Evolutionary conservation across 2,888 invertebrate species (phyloP), one percentile per base, ranked within the genome.

Genomic region (Adineta ricciae): DNA sequence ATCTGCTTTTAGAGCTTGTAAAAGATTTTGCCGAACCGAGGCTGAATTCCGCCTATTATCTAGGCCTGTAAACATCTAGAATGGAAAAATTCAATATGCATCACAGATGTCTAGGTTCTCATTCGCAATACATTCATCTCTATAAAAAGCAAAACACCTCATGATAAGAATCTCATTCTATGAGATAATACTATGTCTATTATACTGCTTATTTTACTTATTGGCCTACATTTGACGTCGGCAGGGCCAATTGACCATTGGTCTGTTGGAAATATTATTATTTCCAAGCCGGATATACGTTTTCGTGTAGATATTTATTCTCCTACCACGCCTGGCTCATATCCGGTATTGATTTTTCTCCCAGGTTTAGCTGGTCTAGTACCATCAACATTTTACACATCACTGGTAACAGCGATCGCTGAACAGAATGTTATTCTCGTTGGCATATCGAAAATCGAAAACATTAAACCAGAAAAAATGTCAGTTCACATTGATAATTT

Each of bases 331-430:
- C 84, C 85, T 32, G 85, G 85, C 16, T 54, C 36, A 24, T 85
- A 85, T 84, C 84, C 84, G 11, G 73, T 83, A 21, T 24, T 84
- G 19, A 24, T 85, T 27, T 84, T 27, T 82, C 41, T 85, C 16
- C 72, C 78, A 3, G 85, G 85, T 85, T n/a, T 85, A 24, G 73
- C 83, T 21, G 85, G 85, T n/a, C 19, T 85, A 36, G 85, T 82
- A 11, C 36, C 50, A 49, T 41, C 78, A n/a, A 73, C 72, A 21
- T 54, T 78, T 24, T 85, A 85, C 49, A 32, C 36, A 2, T 50
- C 50, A 54, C 19, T 85, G 73, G n/a, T 52, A 19, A 84, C 83
- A 36, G 46, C 54, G 49, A 38, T 85, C n/a, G 84, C 83, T n/a
- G 78, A 85, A 32, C 78, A 64, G 32, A 78, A 83, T 41, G 32